phyloP scores from a whole-genome alignment of 2,113 vertebrate genomes.

The Rhegmatorhina hoffmannsi region DNA sequence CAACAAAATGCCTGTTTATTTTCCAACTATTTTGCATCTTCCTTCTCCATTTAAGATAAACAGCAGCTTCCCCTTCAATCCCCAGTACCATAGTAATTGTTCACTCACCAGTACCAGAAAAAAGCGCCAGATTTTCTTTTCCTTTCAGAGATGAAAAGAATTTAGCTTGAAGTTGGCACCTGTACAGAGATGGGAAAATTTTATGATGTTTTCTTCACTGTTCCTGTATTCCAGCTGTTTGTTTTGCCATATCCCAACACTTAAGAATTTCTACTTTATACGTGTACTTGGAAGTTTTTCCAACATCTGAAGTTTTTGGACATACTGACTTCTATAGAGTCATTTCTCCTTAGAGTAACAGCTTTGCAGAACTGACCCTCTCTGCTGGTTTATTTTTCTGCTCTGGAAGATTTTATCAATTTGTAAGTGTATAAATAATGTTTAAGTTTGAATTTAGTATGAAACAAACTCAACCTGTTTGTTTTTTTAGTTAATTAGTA shows the following conservation, averaged over 20 bases:
- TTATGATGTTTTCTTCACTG: background rate
- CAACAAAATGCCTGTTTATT: background rate
- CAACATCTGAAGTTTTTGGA: background rate
- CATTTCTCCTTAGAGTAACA: background rate
- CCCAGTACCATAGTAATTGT: background rate
- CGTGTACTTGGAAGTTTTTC: background rate
- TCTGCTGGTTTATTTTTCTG: background rate
- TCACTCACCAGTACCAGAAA: background rate
- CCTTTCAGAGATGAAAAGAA: background rate
- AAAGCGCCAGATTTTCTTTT: fast-evolving
- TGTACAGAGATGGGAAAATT: background rate
- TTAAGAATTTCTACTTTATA: background rate
- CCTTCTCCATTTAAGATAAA: background rate
- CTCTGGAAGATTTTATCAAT: background rate
- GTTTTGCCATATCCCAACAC: background rate
- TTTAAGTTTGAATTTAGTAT: background rate
- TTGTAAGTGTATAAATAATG: background rate
- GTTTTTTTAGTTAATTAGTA: background rate
- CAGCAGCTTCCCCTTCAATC: background rate
- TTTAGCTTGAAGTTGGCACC: background rate
- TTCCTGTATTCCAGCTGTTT: background rate
- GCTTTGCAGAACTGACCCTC: background rate
- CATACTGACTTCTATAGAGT: background rate
- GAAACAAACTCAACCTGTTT: background rate
- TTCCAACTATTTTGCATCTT: background rate